Conservation (phyloP, 2,888 invertebrate genomes). For the Lissocephala sabroskyi region DNA sequence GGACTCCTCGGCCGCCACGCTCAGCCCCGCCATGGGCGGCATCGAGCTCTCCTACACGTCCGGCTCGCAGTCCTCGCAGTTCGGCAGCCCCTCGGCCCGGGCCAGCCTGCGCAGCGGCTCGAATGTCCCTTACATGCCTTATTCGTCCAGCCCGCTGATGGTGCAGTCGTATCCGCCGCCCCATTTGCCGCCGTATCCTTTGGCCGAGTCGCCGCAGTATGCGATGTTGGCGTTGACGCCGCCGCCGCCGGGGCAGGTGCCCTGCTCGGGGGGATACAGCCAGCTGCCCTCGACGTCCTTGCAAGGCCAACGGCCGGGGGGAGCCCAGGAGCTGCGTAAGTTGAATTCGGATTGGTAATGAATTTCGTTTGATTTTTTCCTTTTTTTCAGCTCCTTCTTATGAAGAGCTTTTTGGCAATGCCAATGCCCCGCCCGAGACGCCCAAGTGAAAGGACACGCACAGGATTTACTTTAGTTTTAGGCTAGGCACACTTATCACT, state of each 20-base stretch:
- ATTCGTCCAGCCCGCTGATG: slow-evolving; percentile 67
- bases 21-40: slow-evolving; percentile 66
- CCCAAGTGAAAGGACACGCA: no score
- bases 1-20: slow-evolving; percentile 65
- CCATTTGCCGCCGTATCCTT: slow-evolving; percentile 51
- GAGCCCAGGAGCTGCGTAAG: slow-evolving; percentile 64
- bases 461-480: no score
- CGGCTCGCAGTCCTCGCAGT: slow-evolving; percentile 57
- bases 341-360: neutral
- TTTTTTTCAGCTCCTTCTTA: slow-evolving; percentile 68
- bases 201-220: slow-evolving; percentile 59
- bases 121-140: slow-evolving; percentile 67
- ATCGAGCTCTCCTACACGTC: slow-evolving; percentile 52
- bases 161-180: slow-evolving; percentile 70
- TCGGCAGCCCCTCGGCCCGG: slow-evolving; percentile 59
- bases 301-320: slow-evolving; percentile 29
- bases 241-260: slow-evolving; percentile 18
- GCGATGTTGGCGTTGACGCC: slow-evolving; percentile 42
- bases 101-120: slow-evolving; percentile 58
- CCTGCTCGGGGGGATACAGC: slow-evolving; percentile 44
- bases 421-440: slow-evolving; percentile 55
- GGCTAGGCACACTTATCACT: no score
- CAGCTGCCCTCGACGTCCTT: slow-evolving; percentile 57
- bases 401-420: slow-evolving; percentile 70
- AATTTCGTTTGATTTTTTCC: neutral